Base-by-base conservation (phyloP, 1,140 invertebrate species). In the Colletes latitarsis region DNA sequence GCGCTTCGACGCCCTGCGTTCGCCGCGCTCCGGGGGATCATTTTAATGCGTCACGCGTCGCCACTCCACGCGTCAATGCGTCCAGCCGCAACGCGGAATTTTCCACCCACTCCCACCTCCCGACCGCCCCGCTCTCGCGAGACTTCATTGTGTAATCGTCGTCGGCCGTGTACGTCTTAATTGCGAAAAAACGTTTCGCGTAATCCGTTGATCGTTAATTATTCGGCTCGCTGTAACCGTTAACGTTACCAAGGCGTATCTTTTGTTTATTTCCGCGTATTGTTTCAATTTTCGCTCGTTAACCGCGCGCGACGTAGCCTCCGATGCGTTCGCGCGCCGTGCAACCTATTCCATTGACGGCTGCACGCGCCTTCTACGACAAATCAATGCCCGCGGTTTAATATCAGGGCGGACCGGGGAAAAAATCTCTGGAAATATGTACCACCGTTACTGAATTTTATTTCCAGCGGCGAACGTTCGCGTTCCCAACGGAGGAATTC, bases 201-300 rank as follows among this genome's bases (percentile, higher is more conserved):
- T 43, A 43, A 15, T 62, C 53, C 82, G 70, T 84, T 66, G 58
- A 55, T 75, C 58, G 52, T 67, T 84, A 87, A 82, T 77, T 82
- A 82, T 67, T 52, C 75, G 49, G 4, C 46, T 12, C 21, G 60
- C 30, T 41, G 58, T 19, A 53, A 64, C 58, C 57, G 14, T n/a
- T 30, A 39, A 58, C 10, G 10, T 43, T 14, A 78, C n/a, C 12
- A 14, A 41, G 43, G 15, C 30, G 57, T 14, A n/a, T 6, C 49
- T 55, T 66, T 79, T 79, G 70, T 79, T 19, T 17, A 52, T 55
- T 72, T 41, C 17, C 15, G 21, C n/a, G 46, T 53, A 77, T 77
- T 77, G 76, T 77, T 62, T 15, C 17, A n/a, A 77, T 62, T 77
- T 60, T 52, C 69, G 68, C 76, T 77, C 68, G 76, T 77, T 79